Evolutionary conservation across 2,113 vertebrate genomes (phyloP), one percentile per base, ranked within the genome.

Genomic region (Zeus faber): DNA sequence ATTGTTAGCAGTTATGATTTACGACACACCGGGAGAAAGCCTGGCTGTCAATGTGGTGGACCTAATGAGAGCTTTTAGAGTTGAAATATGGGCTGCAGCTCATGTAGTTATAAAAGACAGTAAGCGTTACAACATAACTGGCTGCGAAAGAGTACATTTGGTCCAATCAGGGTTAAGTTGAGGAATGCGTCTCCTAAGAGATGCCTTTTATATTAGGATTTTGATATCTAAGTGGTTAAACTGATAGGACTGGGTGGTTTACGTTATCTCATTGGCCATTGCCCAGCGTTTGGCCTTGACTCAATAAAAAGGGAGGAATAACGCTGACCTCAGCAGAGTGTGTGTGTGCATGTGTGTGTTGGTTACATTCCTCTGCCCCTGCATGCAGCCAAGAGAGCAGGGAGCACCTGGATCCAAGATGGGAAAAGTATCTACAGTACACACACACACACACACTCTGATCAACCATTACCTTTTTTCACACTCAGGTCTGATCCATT

Each of bases 391-490:
- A 52, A 66, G 48, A 54, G 31, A 72, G 52, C 26, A 71, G 41
- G 76, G 51, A 62, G 43, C 49, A 72, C 62, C 57, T 69, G 48
- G 58, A 71, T 44, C 9, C 13, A 13, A 66, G 51, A 56, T 35
- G 40, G 13, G 50, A 37, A 57, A 54, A 7, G 33, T 9, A 4
- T 37, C 33, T 59, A 49, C 23, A 58, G n/a, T 47, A 45, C 2
- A 4, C 14, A 44, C 27, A 33, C 11, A 44, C 13, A 39, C 17
- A 40, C 14, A 39, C 39, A 41, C 7, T 10, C 25, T 17, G 43
- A 9, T 57, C n/a, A 55, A 35, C 9, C n/a, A 21, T 85, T 85
- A 85, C 83, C 83, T 85, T 56, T 66, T 45, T 17, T 31, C 0
- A 56, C 53, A 65, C 3, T 74, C 65, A 85, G 62, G 66, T 85